Base-by-base conservation (phyloP, 1,140 invertebrate genomes). In the Alviniconcha marisindica region DNA sequence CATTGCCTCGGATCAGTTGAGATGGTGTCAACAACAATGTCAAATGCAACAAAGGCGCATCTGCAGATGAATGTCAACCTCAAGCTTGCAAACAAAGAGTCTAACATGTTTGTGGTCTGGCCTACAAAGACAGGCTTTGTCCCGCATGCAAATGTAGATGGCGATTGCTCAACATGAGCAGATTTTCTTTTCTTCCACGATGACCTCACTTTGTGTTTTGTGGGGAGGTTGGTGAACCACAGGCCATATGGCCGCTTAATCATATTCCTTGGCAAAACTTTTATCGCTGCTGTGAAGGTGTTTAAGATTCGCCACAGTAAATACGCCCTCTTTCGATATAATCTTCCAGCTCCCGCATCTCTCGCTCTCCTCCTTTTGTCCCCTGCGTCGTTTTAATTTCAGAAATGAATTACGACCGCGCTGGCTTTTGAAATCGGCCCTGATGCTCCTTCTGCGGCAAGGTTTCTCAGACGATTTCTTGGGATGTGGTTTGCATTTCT, bases 201-300 rank as follows among this genome's bases (percentile, higher is more conserved):
- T 76, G 12, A 51, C 44, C 42, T 51, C 73, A 33, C 31, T 5
- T 24, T 33, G 44, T 33, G 44, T 76, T 48, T 76, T 76, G 73
- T 51, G 73, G 73, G 44, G 73, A 54, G 42, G 28, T 76, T 76
- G 42, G 44, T 73, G 77, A 79, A 84, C 83, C 83, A 84, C 83
- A 84, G 56, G 83, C 76, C 83, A 84, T 84, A 79, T 84, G 83
- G 77, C 83, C 36, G 18, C 44, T 56, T 54, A 73, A 71, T 73
- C n/a, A 44, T 73, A 40, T 78, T 69, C 48, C 74, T 78, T 40
- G 31, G 15, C 42, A 5, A 69, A 71, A 71, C 28, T 78, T 56
- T 80, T 63, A 80, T 80, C 40, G 78, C 78, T 44, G 40, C 60
- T 40, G 42, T 44, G 40, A 40, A 80, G 33, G 78, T 44, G 56